A percentile compares a stretch with the other conserved stretches of the same genome.
Evolutionary conservation across 2,888 invertebrate species (phyloP).

Genomic region (Gymnoscelis rufifasciata): DNA sequence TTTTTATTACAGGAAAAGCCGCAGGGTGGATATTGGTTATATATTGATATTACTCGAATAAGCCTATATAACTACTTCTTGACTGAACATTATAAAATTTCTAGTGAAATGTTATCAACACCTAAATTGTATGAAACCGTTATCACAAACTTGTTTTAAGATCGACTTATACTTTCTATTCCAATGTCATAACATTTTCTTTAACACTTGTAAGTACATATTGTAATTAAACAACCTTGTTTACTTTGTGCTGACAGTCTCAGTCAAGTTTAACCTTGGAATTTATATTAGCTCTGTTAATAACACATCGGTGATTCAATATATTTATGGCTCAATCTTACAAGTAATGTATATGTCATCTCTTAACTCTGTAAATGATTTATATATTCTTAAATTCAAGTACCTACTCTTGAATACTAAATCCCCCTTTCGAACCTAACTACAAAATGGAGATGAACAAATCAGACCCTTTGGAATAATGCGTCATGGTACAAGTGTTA

Average conservation of each 20-base stretch:
- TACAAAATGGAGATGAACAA: too few species aligned
- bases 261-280: background rate
- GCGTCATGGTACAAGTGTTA: too few species aligned
- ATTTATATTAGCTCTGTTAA: background rate
- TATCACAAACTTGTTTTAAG: slow-evolving; percentile 26
- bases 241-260: background rate
- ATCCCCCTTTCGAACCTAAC: too few species aligned
- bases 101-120: slow-evolving; percentile 42
- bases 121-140: slow-evolving; percentile 28
- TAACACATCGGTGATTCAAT: background rate
- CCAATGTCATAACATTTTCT: slow-evolving; percentile 24
- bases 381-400: too few species aligned
- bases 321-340: background rate
- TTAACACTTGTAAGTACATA: slow-evolving; percentile 19
- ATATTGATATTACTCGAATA: too few species aligned
- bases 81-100: slow-evolving; percentile 44
- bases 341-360: too few species aligned
- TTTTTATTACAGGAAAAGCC: too few species aligned
- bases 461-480: too few species aligned
- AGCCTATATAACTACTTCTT: too few species aligned
- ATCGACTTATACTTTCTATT: slow-evolving; percentile 25
- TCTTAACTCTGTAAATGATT: too few species aligned
- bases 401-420: too few species aligned
- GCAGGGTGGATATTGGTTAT: slow-evolving; percentile 15
- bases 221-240: slow-evolving; percentile 10